Base-by-base conservation (phyloP, 2,888 invertebrate genomes). In the Arrhopalites spinosus region DNA sequence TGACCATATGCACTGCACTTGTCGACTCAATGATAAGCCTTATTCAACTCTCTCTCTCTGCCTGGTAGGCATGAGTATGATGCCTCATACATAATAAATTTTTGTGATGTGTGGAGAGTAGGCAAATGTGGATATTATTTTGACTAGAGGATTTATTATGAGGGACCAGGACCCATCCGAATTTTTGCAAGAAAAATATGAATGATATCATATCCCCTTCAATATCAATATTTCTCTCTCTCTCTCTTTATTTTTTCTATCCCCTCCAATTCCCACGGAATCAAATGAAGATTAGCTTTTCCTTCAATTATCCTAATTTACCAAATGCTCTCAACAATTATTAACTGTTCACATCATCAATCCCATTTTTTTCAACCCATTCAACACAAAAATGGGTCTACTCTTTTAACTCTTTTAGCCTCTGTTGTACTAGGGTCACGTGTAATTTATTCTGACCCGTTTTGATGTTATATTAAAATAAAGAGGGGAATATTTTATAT, bases 251-350 rank as follows among this genome's bases (percentile, higher is more conserved):
- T 23, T 23, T 64, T 17, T 64, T 64, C 36, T 59, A 13, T n/a
- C n/a, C 64, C 15, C 13, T 63, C 27, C 17, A 3, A 27, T 63
- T 63, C 63, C 63, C 63, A 27, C 25, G 27, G 17, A 17, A n/a
- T n/a, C n/a, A n/a, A n/a, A n/a, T n/a, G n/a, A n/a, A 53, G 53
- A 53, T 53, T 53, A 53, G 53, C 53, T 64, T 53, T 64, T 64
- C 64, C 27, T 29, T 36, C 64, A 25, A 27, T 64, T 64, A 64
- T 64, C 27, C 64, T 27, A n/a, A n/a, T n/a, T 36, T 64, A 15
- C 30, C 23, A 30, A 64, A 64, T 64, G 64, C 64, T 64, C 29
- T 64, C 64, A 64, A 64, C n/a, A 64, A 30, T 36, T 64, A 36
- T 64, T 30, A 64, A 8, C 23, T 30, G 17, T 1, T 30, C 17